phyloP scores from a whole-genome alignment of 2,113 vertebrate genomes.

The Cygnus atratus region DNA sequence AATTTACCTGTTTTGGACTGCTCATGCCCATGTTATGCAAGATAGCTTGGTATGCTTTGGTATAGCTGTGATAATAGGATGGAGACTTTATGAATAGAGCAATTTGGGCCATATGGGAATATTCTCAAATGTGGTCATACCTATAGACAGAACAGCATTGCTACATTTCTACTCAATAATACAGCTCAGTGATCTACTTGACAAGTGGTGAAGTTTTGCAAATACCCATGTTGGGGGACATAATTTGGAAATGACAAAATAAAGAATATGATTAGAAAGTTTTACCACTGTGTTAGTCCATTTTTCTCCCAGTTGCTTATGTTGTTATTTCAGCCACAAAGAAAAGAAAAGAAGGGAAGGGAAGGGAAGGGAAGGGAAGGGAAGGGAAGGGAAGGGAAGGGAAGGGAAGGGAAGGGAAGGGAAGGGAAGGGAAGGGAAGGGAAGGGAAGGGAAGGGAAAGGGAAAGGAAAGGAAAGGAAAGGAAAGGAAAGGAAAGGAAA shows the following conservation, averaged over 20 bases:
- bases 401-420: too few relatives aligned
- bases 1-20: neutral
- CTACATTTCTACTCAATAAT: neutral
- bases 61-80: neutral
- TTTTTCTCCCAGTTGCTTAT: rapidly evolving
- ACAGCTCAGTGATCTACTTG: neutral
- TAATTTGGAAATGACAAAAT: neutral
- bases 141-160: neutral
- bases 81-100: neutral
- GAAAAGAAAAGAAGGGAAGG: neutral
- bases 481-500: too few relatives aligned
- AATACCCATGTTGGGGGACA: neutral
- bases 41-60: neutral
- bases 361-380: too few relatives aligned
- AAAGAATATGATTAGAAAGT: neutral
- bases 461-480: too few relatives aligned
- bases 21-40: neutral
- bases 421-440: too few relatives aligned
- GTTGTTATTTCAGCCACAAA: neutral
- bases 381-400: too few relatives aligned
- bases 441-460: too few relatives aligned
- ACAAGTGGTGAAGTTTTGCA: neutral
- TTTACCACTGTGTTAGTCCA: neutral
- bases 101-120: neutral
- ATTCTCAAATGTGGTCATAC: neutral